These are phyloP conservation scores for Heterotis niloticus DNA, from an alignment of 2,113 vertebrate species.

Conservation along the genomic window DNA sequence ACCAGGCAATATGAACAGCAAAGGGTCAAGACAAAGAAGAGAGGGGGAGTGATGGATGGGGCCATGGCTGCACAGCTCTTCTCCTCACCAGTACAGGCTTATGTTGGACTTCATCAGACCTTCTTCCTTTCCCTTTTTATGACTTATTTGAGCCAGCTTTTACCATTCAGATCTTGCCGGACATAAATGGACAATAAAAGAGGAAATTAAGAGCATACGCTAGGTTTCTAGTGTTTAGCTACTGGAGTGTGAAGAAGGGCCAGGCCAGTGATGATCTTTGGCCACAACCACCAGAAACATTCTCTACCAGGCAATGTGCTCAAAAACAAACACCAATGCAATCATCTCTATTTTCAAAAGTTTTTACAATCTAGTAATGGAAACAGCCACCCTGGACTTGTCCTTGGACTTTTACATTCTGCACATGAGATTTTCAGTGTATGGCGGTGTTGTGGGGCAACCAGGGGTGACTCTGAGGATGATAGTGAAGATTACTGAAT, in stretches of 20 bases:
- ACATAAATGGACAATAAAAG: background rate
- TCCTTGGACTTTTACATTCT: conserved; percentile 30
- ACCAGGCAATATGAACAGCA: background rate
- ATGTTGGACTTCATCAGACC: conserved; percentile 9
- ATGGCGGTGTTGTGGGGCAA: background rate
- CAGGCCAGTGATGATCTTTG: background rate
- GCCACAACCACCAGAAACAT: background rate
- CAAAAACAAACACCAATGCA: background rate
- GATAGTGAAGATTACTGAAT: conserved; percentile 26
- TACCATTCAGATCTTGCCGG: conserved; percentile 22
- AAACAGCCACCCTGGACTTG: conserved; percentile 26
- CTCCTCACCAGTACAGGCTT: conserved; percentile 30
- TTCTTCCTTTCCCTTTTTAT: conserved; percentile 10
- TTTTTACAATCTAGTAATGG: conserved; percentile 14
- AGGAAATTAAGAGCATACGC: background rate
- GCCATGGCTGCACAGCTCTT: conserved; percentile 1
- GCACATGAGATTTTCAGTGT: background rate
- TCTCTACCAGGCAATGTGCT: background rate
- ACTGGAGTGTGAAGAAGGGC: background rate
- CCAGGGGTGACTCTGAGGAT: background rate
- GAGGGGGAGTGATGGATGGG: background rate
- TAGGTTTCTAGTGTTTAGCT: background rate
- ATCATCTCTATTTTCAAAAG: background rate
- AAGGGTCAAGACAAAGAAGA: background rate
- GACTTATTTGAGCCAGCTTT: conserved; percentile 3